These are phyloP conservation scores for Ammodytes dubius DNA, from an alignment of 2,113 vertebrate genomes.

Conservation along the genomic window DNA sequence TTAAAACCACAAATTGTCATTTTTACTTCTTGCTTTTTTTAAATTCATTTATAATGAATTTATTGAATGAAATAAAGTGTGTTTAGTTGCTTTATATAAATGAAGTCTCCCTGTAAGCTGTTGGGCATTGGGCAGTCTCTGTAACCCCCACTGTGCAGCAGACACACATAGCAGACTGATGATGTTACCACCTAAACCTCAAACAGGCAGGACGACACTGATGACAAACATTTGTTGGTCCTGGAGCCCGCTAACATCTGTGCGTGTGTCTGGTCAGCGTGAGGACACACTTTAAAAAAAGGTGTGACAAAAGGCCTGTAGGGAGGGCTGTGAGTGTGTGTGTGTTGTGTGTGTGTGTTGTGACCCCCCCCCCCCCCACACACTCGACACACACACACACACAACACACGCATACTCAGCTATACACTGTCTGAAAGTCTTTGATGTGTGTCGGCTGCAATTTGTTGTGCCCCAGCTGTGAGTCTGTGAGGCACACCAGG, in stretches of 20 bases:
- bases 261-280: conserved; percentile 38
- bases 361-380: too few species aligned
- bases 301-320: conserved; percentile 59
- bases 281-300: conserved; percentile 46
- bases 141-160: conserved; percentile 9
- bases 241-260: conserved; percentile 29
- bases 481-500: conserved; percentile 53
- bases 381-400: neutral
- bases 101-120: neutral
- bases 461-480: conserved; percentile 76
- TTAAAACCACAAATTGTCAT: neutral
- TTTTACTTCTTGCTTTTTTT: neutral
- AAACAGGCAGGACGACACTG: neutral
- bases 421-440: conserved; percentile 41
- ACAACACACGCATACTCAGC: neutral
- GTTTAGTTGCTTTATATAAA: neutral
- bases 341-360: neutral
- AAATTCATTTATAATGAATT: neutral
- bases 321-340: conserved; percentile 29
- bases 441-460: conserved; percentile 70
- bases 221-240: conserved; percentile 54
- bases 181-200: conserved; percentile 31
- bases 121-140: conserved; percentile 15
- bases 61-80: neutral
- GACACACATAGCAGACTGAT: neutral